Conservation (phyloP, 2,797 vertebrate genomes). For the Furcifer pardalis region DNA sequence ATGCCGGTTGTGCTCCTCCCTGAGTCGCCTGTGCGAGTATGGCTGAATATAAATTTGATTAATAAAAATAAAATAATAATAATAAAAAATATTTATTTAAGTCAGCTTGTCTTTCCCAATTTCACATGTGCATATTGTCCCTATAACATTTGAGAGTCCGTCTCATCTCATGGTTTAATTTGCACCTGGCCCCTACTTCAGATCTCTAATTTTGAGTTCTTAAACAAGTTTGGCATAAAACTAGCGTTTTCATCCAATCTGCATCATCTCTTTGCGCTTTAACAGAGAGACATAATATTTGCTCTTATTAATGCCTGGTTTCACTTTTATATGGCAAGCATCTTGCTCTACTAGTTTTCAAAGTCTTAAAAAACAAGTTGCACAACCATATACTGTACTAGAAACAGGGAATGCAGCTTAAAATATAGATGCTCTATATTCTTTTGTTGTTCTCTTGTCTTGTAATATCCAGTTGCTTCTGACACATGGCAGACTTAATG, state of each 20-base stretch:
- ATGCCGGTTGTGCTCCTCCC: too few relatives aligned
- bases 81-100: too few relatives aligned
- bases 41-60: too few relatives aligned
- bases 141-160: neutral
- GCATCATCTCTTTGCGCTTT: neutral
- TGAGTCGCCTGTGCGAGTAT: too few relatives aligned
- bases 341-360: slow-evolving; percentile 69
- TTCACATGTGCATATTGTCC: neutral
- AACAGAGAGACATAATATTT: neutral
- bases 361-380: slow-evolving; percentile 61
- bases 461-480: too few relatives aligned
- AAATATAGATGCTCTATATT: neutral
- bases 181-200: neutral
- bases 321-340: slow-evolving; percentile 58
- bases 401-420: slow-evolving; percentile 19
- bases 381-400: slow-evolving; percentile 53
- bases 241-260: neutral
- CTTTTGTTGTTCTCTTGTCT: neutral
- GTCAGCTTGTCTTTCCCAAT: neutral
- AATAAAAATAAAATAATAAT: too few relatives aligned
- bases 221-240: neutral
- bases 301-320: slow-evolving; percentile 45
- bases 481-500: too few relatives aligned
- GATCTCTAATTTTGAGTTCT: neutral
- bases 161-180: neutral